Evolutionary conservation across 1,140 invertebrate species (phyloP), one percentile per base, ranked within the genome.

Genomic region (Sycophila sp.): DNA sequence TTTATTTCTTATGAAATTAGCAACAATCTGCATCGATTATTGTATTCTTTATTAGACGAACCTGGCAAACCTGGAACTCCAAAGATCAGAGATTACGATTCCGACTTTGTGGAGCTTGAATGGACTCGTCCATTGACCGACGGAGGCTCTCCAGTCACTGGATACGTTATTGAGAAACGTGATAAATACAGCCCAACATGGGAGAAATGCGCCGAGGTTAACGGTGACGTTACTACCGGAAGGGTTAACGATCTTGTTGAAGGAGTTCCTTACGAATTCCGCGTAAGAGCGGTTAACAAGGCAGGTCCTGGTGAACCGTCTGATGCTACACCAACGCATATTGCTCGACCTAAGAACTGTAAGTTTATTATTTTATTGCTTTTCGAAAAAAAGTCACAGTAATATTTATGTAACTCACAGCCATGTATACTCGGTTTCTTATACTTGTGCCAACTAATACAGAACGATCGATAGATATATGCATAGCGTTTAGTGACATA

Each of bases 141-240:
- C 87, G 95, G 95, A 22, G 96, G 95, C 4, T 92, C 94, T 8
- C 94, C 95, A 3, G 94, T 98, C 74, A 96, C 93, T 17, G 94
- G 94, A 8, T 98, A 98, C 75, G 87, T 99, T 26, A 95, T 99
- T 84, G 98, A 99, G 82, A 99, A 98, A 88, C 93, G 95, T 76
- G 96, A 98, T 79, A 94, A 96, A 80, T 95, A 93, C 80, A 92
- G 90, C 82, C 93, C 91, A 7, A 92, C 92, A 62, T 95, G 96
- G 95, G 94, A 96, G 80, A 93, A 94, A 79, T 95, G 93, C 85
- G 92, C 92, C 24, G 91, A 95, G 85, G 89, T 96, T 71, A 91
- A 92, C 49, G 95, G 94, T 55, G 93, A 98, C 79, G 90, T 92
- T 17, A 94, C 94, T 28, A 90, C 88, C 55, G 94, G 93, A 4